Evolutionary conservation across 2,113 vertebrate genomes (phyloP).

Genomic region (Nestor notabilis): DNA sequence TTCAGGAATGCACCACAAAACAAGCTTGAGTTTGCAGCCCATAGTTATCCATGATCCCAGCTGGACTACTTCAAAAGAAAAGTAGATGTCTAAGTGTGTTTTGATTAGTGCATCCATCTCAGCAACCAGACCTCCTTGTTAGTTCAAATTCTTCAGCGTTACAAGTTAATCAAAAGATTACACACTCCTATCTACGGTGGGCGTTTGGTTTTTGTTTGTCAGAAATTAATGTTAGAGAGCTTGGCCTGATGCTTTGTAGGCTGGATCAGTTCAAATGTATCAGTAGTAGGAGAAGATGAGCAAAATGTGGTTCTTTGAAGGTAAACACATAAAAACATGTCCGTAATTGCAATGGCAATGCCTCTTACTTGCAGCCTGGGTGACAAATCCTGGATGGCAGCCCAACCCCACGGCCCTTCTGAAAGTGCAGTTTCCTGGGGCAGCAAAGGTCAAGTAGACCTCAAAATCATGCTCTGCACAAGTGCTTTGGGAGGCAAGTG

Average conservation of each 20-base stretch:
- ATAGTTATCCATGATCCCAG: neutral
- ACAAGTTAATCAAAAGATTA: neutral
- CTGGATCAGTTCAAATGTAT: neutral
- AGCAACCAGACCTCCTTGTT: neutral
- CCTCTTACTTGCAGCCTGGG: neutral
- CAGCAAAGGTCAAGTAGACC: neutral
- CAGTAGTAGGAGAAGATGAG: neutral
- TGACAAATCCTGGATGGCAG: neutral
- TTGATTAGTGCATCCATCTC: neutral
- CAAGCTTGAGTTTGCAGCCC: neutral
- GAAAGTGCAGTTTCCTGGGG: neutral
- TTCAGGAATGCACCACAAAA: neutral
- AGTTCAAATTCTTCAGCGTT: neutral
- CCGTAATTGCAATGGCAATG: neutral
- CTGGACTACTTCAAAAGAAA: neutral
- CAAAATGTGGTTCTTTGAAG: neutral
- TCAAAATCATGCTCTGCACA: neutral
- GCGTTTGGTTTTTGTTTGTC: neutral
- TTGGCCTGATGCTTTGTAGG: neutral
- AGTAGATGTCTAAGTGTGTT: neutral
- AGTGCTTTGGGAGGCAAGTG: neutral
- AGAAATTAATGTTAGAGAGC: neutral
- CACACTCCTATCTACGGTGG: neutral
- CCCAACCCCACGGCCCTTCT: neutral
- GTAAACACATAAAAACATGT: neutral